Evolutionary conservation across 2,888 invertebrate genomes (phyloP).

Genomic region (Elmis aenea): DNA sequence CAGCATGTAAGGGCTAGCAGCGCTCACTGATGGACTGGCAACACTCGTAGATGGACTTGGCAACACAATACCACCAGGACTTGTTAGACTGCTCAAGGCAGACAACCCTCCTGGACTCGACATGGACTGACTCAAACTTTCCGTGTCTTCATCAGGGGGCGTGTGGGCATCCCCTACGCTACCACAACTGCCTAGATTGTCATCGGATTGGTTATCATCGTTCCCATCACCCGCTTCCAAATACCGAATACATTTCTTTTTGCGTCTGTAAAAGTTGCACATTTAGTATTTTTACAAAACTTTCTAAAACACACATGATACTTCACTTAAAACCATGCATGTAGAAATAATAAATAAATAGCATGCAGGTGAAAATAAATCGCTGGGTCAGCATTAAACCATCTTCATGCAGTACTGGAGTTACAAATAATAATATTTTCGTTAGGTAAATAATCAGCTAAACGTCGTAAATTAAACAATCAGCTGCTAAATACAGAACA

Average conservation of each 20-base stretch:
- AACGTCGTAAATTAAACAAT: too few species aligned
- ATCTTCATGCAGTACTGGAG: too few species aligned
- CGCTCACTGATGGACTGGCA: conserved; percentile 59
- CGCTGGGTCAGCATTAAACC: too few species aligned
- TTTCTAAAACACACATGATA: too few species aligned
- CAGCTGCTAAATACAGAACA: too few species aligned
- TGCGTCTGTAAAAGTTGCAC: conserved; percentile 78
- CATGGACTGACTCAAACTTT: conserved; percentile 58
- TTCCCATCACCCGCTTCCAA: conserved; percentile 75
- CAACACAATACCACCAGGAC: conserved; percentile 63
- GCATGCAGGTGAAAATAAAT: conserved; percentile 5
- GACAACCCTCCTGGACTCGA: conserved; percentile 60
- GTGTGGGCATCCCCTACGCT: conserved; percentile 70
- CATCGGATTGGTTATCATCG: conserved; percentile 62
- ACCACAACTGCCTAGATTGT: conserved; percentile 73
- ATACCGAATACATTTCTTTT: conserved; percentile 95
- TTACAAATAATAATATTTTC: too few species aligned
- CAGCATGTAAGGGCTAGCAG: conserved; percentile 56
- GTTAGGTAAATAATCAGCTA: too few species aligned
- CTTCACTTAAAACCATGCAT: not conserved
- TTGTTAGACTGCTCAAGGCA: conserved; percentile 63
- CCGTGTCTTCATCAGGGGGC: conserved; percentile 61
- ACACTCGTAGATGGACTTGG: conserved; percentile 74
- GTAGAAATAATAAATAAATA: not conserved
- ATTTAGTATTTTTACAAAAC: too few species aligned